Conservation (phyloP, 1,140 invertebrate species). For the Oryctes rhinoceros region DNA sequence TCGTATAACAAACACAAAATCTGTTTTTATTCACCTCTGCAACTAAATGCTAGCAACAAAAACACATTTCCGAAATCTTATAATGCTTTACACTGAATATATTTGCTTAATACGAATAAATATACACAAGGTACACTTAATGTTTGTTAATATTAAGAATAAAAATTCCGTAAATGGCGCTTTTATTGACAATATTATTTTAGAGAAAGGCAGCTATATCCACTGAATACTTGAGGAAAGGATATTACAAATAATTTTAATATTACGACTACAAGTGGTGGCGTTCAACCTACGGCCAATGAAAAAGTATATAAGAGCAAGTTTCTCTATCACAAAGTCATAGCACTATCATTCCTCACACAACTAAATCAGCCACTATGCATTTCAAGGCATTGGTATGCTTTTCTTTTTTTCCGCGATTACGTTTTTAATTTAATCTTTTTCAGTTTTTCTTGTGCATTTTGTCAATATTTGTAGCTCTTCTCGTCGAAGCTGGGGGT, state of each 20-base stretch:
- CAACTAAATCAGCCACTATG: conserved; percentile 34
- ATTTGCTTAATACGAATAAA: too few relatives aligned
- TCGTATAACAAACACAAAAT: too few relatives aligned
- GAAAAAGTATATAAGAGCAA: conserved; percentile 38
- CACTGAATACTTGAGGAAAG: not conserved
- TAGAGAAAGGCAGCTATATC: conserved; percentile 5
- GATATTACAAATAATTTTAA: not conserved
- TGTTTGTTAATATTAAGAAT: not conserved
- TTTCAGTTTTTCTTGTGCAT: conserved; percentile 44
- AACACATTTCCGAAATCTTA: too few relatives aligned
- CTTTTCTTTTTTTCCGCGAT: not conserved
- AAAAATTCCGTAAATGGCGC: not conserved
- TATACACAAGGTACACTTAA: too few relatives aligned
- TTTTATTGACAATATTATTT: not conserved
- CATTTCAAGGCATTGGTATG: conserved; percentile 37
- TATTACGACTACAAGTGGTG: conserved; percentile 25
- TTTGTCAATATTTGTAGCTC: conserved; percentile 20
- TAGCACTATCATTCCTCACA: conserved; percentile 17
- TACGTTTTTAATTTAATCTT: conserved; percentile 3
- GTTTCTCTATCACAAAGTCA: not conserved
- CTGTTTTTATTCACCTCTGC: too few relatives aligned
- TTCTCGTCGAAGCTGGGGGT: conserved; percentile 21
- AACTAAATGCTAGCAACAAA: too few relatives aligned
- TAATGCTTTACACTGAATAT: too few relatives aligned
- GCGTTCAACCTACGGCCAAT: not conserved